Evolutionary conservation across 2,113 vertebrate genomes (phyloP), one percentile per base, ranked within the genome.

Genomic region (Callorhinus ursinus): DNA sequence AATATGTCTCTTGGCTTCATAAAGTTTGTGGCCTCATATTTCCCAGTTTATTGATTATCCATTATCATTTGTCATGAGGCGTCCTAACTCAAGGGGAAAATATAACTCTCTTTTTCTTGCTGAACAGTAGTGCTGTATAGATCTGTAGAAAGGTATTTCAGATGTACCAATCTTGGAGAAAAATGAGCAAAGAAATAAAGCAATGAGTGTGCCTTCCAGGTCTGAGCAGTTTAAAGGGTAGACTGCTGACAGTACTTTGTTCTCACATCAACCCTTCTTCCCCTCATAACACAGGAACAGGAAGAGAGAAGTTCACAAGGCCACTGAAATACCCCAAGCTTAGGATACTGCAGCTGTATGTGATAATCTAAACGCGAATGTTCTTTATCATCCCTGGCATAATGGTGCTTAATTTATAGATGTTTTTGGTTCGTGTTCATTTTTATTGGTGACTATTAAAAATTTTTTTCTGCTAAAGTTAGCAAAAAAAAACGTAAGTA

Each of bases 1-100:
- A 99, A 99, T 99, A 99, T 99, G 99, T 99, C 99, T 99, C 99
- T 99, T 99, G 99, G 99, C 99, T 99, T 99, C 99, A 99, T 99
- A 99, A 99, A 99, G 99, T 99, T 99, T 99, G 99, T 99, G 99
- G 99, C 99, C 99, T 99, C 99, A 99, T 99, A 99, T 99, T 99
- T 99, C 99, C 99, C 99, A 99, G 99, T 99, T 99, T 99, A 99
- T 99, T 99, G 99, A 99, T 99, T 99, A 99, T 99, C 99, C 99
- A 99, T 99, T 99, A 99, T 99, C 99, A 99, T 99, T 99, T 99
- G 99, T 99, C 99, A 99, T 99, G 99, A 99, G 99, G 99, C 99
- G 99, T 99, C 99, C 99, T 99, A 99, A 99, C 99, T 99, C 99
- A 99, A 99, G 99, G 99, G 99, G 99, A 99, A 99, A 99, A 99